Evolutionary conservation across 2,888 invertebrate genomes (phyloP), one percentile per base, ranked within the genome.

Genomic region (Lypha dubia): DNA sequence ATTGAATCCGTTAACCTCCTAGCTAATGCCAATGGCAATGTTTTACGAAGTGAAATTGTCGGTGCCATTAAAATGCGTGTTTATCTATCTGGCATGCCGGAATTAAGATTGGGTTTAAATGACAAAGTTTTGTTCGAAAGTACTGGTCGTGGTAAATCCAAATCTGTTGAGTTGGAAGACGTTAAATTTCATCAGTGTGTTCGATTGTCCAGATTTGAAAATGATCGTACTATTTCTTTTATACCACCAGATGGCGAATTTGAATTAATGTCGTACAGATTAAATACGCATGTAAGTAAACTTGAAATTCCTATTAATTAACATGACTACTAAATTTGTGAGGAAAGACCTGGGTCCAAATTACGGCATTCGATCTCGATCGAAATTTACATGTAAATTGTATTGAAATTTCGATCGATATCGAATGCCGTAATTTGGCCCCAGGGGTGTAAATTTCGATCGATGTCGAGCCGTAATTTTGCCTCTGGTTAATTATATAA

Each of bases 161-260:
- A 99, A 92, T 98, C 98, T 22, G 99, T 99, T 0, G 99, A 99
- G 91, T 92, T 99, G 84, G 99, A 99, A 92, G 99, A 99, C 93
- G 98, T 99, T 0, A 99, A 99, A 91, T 99, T 99, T 90, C 99
- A 99, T 92, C 99, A 99, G 91, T 99, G 99, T 92, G 99, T 99
- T 0, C 94, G 99, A 86, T 93, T 99, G 86, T 99, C 99, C 0
- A 94, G 99, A 75, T 99, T 99, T 92, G 99, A 99, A 92, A 99
- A 99, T 92, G 99, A 99, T 91, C 94, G 99, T 76, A 99, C 99
- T 0, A 99, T 99, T 88, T 98, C 98, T 0, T 99, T 99, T 91
- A 98, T 99, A 89, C 99, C 99, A 77, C 99, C 99, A 0, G 99
- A 99, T 93, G 99, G 99, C 20, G 99, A 99, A 92, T 99, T 99